Base-by-base conservation (phyloP, 2,113 vertebrate species). In the Mugil cephalus region DNA sequence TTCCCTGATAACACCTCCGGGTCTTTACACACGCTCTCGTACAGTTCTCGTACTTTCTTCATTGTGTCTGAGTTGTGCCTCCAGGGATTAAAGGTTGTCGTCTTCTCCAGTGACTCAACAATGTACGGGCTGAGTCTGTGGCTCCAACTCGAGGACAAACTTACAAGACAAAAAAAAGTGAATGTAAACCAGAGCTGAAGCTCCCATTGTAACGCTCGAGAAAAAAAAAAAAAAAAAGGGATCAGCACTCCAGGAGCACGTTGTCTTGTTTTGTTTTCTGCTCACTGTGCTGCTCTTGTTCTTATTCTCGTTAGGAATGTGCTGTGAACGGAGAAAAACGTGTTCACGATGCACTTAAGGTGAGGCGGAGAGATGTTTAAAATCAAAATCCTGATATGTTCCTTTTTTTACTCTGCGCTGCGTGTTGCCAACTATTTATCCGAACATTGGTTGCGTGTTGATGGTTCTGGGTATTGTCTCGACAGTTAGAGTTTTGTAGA, bases 221-320 rank as follows among this genome's bases (percentile, higher is more conserved):
- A 12, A 24, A 48, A 19, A 0, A 6, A 7, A 21, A 47, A 4
- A 10, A 18, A 13, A 43, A 15, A 63, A 40, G 51, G 11, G 10
- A 55, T 48, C 46, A 42, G 39, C 62, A n/a, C 53, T 6, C 12
- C 36, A 30, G 19, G 14, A 3, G 47, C 4, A 2, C 43, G 19
- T 42, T 46, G 52, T 61, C 2, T 14, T 8, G 34, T 36, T 8
- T 60, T 52, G 30, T 38, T 65, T 58, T 21, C 48, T n/a, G 4
- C 50, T 24, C 60, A 67, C 78, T 69, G 1, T 39, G 74, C 69
- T 35, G 34, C 1, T 62, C 43, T 55, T 76, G 21, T 79, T 78
- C 54, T 46, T 45, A 9, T 52, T 59, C 43, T 47, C 39, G 51
- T 38, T 47, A 45, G 67, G 63, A 78, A 75, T 78, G 73, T 79